These are phyloP conservation scores for Noctilio leporinus DNA, from an alignment of 2,113 vertebrate species.

Conservation along the genomic window DNA sequence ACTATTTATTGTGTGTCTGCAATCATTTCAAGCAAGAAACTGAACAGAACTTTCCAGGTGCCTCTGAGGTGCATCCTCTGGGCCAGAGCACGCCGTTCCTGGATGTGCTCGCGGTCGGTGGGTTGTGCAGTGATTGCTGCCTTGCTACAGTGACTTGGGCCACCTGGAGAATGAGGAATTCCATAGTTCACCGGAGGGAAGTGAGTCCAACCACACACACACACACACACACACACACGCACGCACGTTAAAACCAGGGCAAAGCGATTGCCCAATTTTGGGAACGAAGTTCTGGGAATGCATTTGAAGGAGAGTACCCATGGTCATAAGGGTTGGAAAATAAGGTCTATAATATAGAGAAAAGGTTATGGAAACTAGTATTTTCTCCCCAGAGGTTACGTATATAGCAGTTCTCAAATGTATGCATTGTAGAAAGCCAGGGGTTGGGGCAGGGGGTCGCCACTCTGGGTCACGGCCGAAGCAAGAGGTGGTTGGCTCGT, in stretches of 20 bases:
- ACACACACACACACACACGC: accelerated
- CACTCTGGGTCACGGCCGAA: not conserved
- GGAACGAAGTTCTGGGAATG: accelerated
- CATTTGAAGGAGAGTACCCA: not conserved
- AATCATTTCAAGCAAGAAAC: not conserved
- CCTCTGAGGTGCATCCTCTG: not conserved
- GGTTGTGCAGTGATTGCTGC: not conserved
- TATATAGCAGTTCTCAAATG: not conserved
- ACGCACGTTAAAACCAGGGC: not conserved
- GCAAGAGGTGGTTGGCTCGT: not conserved
- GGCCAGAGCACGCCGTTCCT: not conserved
- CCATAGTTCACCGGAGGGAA: not conserved
- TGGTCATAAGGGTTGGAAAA: not conserved
- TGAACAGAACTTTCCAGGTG: not conserved
- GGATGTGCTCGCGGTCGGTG: too few relatives aligned
- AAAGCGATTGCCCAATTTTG: accelerated
- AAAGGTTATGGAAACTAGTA: not conserved
- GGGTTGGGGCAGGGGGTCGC: not conserved
- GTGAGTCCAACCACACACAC: accelerated
- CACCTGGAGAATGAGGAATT: not conserved
- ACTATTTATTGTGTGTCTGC: not conserved
- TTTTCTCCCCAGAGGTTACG: not conserved
- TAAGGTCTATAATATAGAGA: not conserved
- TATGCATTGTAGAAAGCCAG: not conserved
- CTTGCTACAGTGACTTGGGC: not conserved